Percentiles rank a stretch among this genome's conserved stretches.
phyloP scores from a whole-genome alignment of 2,113 vertebrate species.

The Ammospiza nelsoni region DNA sequence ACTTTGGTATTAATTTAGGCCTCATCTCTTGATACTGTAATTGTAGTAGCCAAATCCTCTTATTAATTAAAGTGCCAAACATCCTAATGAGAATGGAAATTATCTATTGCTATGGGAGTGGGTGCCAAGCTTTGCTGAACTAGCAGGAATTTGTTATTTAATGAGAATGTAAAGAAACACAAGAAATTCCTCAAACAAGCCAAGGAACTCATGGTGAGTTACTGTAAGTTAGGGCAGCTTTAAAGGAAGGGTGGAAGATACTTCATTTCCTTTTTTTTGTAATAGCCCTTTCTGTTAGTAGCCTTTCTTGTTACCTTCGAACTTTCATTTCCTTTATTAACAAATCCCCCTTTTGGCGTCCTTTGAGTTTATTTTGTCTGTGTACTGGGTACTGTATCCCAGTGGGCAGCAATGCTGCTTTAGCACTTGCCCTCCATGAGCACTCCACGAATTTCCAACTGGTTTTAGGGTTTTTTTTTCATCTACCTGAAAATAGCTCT shows the following conservation, averaged over 20 bases:
- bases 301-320: conserved; percentile 35
- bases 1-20: not conserved
- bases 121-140: not conserved
- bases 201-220: not conserved
- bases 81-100: not conserved
- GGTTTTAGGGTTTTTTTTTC: not conserved
- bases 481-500: not conserved
- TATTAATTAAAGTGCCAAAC: not conserved
- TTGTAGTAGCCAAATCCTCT: not conserved
- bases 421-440: not conserved
- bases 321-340: conserved; percentile 54
- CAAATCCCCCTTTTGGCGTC: not conserved
- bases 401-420: not conserved
- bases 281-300: conserved; percentile 22
- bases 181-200: not conserved
- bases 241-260: conserved; percentile 52
- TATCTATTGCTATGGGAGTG: not conserved
- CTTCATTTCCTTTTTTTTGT: conserved; percentile 42
- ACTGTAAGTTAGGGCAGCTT: conserved; percentile 23
- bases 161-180: not conserved
- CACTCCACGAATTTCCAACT: not conserved
- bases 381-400: not conserved
- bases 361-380: not conserved
- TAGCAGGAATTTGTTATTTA: not conserved
- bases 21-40: not conserved